Evolutionary conservation across 2,113 vertebrate species (phyloP).

Genomic region (Nyctibius bracteatus): DNA sequence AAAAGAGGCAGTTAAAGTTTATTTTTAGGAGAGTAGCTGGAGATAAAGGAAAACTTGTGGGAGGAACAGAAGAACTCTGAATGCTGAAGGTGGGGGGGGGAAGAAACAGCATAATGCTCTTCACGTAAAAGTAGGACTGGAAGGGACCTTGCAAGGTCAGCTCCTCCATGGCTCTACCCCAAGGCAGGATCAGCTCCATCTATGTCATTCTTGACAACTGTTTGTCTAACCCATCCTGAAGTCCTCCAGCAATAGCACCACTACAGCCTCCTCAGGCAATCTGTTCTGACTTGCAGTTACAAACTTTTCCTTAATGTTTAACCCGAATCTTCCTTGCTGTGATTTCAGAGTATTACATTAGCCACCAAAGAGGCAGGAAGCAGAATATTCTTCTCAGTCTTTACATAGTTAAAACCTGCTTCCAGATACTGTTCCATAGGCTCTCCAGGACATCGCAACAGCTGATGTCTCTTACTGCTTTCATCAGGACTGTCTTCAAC

Average conservation of each 20-base stretch:
- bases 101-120: not conserved
- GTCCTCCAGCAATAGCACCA: not conserved
- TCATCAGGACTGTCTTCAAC: not conserved
- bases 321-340: not conserved
- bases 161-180: not conserved
- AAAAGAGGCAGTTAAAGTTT: not conserved
- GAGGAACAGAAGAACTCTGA: not conserved
- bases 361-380: not conserved
- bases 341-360: not conserved
- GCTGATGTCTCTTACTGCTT: not conserved
- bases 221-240: not conserved
- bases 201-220: not conserved
- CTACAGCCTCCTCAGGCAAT: slow-evolving; percentile 15
- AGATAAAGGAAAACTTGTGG: not conserved
- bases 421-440: not conserved
- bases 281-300: slow-evolving; percentile 2
- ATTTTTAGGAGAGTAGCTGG: not conserved
- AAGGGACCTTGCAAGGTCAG: not conserved
- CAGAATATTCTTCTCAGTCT: not conserved
- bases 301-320: not conserved
- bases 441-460: not conserved
- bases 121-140: not conserved
- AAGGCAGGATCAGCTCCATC: not conserved
- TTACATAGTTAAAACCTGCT: not conserved
- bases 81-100: not conserved